Evolutionary conservation across 2,888 invertebrate genomes (phyloP).

Genomic region (Zonitis immaculata): DNA sequence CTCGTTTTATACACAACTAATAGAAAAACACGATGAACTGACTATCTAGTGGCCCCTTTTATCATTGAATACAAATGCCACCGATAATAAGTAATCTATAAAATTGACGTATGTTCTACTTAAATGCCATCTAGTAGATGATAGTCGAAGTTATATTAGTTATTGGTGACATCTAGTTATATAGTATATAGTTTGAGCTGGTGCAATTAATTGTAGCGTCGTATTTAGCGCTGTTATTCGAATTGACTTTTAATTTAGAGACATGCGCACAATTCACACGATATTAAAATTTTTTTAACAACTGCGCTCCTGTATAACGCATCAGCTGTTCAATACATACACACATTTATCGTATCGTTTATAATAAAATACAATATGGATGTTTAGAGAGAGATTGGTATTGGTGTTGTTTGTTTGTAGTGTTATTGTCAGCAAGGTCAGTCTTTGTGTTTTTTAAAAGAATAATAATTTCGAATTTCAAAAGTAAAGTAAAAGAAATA

Average conservation of each 20-base stretch:
- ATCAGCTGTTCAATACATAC: conserved; percentile 35
- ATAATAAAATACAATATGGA: conserved; percentile 30
- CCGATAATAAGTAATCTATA: too few species aligned
- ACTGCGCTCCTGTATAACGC: conserved; percentile 4
- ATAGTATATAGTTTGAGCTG: too few species aligned
- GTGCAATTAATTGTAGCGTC: too few species aligned
- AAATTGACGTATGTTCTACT: too few species aligned
- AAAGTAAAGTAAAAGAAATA: too few species aligned
- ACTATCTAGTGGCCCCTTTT: conserved; percentile 20
- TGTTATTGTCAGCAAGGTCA: conserved; percentile 53
- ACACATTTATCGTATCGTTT: too few species aligned
- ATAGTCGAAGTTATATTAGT: too few species aligned
- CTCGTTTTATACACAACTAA: conserved; percentile 5
- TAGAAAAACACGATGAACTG: neutral
- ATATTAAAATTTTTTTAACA: neutral
- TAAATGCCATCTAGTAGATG: neutral
- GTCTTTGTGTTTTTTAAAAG: conserved; percentile 57
- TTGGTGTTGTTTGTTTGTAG: conserved; percentile 26
- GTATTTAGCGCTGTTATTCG: too few species aligned
- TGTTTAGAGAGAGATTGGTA: conserved; percentile 27
- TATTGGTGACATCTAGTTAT: too few species aligned
- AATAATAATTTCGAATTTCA: too few species aligned
- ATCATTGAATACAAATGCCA: conserved; percentile 12
- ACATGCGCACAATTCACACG: too few species aligned
- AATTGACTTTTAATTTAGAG: too few species aligned